phyloP scores from a whole-genome alignment of 2,113 vertebrate genomes.

The Mionectes macconnelli region DNA sequence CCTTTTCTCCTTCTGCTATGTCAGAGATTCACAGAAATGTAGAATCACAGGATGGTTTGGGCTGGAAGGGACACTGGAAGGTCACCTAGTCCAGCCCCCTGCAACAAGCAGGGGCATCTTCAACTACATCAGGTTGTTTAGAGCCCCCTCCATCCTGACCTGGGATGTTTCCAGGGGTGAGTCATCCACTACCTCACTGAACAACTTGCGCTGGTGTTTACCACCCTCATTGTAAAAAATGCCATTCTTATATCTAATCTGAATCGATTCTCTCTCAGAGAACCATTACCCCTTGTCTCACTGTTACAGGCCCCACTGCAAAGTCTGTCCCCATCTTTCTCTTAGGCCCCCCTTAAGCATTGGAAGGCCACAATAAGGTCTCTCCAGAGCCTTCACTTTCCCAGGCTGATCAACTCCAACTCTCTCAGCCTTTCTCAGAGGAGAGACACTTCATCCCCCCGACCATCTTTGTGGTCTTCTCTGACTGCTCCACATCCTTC shows the following conservation, averaged over 20 bases:
- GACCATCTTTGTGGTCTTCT: not conserved
- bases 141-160: not conserved
- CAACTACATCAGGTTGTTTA: not conserved
- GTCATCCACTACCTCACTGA: not conserved
- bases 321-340: not conserved
- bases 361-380: not conserved
- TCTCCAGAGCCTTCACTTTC: not conserved
- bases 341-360: not conserved
- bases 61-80: not conserved
- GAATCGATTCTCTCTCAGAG: too few species aligned
- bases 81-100: not conserved
- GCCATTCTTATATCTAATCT: not conserved
- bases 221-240: not conserved
- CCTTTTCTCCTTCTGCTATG: not conserved
- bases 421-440: not conserved
- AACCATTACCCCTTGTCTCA: not conserved
- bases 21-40: not conserved
- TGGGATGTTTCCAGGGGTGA: not conserved
- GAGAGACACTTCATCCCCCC: not conserved
- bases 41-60: not conserved
- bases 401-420: not conserved
- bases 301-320: not conserved
- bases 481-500: not conserved
- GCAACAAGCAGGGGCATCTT: not conserved
- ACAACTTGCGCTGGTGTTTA: fast-evolving